A percentile compares a stretch with the other conserved stretches of the same genome.
Conservation (phyloP, 2,888 invertebrate genomes). For the Dorcus parallelipipedus region DNA sequence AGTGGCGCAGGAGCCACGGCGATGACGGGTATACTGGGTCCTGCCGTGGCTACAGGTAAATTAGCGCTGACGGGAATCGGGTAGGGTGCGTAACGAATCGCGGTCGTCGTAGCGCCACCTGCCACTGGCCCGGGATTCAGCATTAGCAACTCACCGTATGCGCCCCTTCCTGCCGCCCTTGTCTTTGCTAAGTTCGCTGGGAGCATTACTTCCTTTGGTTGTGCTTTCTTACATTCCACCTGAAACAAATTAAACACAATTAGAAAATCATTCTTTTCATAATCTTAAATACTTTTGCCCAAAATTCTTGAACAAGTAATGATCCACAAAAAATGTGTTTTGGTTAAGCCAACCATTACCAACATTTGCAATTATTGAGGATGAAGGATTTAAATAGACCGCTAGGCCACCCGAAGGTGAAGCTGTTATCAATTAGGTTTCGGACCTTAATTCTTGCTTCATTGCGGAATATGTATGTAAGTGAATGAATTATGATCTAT, state of each 20-base stretch:
- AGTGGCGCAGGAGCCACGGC: conserved; percentile 45
- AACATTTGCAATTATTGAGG: too few relatives aligned
- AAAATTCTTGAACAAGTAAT: too few relatives aligned
- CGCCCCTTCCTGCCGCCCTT: conserved; percentile 90
- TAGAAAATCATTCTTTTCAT: too few relatives aligned
- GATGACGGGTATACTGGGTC: conserved; percentile 39
- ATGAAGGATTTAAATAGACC: too few relatives aligned
- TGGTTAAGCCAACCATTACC: too few relatives aligned
- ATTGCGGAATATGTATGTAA: too few relatives aligned
- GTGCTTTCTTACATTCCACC: conserved; percentile 99
- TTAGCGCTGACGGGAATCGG: conserved; percentile 54
- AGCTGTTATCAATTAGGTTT: too few relatives aligned
- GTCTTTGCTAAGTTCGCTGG: conserved; percentile 95
- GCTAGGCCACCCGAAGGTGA: too few relatives aligned
- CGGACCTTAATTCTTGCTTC: too few relatives aligned
- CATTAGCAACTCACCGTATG: conserved; percentile 97
- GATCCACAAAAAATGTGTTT: too few relatives aligned
- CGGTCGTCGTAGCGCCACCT: conserved; percentile 48
- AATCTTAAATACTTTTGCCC: too few relatives aligned
- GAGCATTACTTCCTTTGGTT: conserved; percentile 99
- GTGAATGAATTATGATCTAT: too few relatives aligned
- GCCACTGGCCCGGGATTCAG: conserved; percentile 61
- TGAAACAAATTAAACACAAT: conserved; percentile 50
- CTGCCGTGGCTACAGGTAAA: conserved; percentile 34
- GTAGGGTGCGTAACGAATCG: conserved; percentile 61